Evolutionary conservation across 1,140 invertebrate species (phyloP).

Genomic region (Bombus ignitus): DNA sequence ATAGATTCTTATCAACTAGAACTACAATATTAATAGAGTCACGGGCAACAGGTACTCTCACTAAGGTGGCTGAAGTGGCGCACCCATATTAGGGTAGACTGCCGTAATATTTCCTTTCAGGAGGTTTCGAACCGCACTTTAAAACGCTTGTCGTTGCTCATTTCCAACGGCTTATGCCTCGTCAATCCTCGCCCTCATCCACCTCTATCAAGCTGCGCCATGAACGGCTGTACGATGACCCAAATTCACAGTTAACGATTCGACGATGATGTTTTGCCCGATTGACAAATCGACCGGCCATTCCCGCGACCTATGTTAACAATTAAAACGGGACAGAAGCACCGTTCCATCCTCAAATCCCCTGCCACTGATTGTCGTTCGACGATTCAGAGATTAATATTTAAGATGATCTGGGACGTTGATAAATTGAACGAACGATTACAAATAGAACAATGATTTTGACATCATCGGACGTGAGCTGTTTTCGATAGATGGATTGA

Average conservation of each 20-base stretch:
- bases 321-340: slow-evolving; percentile 17
- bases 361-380: slow-evolving; percentile 5
- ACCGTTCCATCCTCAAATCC: neutral
- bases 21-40: slow-evolving; percentile 58
- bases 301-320: slow-evolving; percentile 26
- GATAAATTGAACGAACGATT: neutral
- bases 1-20: slow-evolving; percentile 59
- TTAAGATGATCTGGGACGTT: neutral
- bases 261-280: slow-evolving; percentile 65
- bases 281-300: slow-evolving; percentile 63
- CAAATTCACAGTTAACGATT: slow-evolving; percentile 73
- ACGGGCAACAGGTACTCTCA: slow-evolving; percentile 63
- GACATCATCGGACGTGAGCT: neutral
- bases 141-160: slow-evolving; percentile 72
- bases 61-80: slow-evolving; percentile 41
- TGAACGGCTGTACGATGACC: slow-evolving; percentile 71
- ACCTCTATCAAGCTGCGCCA: slow-evolving; percentile 54
- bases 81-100: slow-evolving; percentile 57
- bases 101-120: slow-evolving; percentile 67
- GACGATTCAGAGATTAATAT: slow-evolving; percentile 32
- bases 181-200: slow-evolving; percentile 53
- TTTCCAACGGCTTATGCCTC: slow-evolving; percentile 73
- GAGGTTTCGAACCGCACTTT: slow-evolving; percentile 62
- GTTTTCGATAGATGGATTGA: neutral
- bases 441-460: neutral